Percentiles rank a stretch among this genome's conserved stretches.
Conservation (phyloP, 2,113 vertebrate species). For the Cephalopholis sonnerati region DNA sequence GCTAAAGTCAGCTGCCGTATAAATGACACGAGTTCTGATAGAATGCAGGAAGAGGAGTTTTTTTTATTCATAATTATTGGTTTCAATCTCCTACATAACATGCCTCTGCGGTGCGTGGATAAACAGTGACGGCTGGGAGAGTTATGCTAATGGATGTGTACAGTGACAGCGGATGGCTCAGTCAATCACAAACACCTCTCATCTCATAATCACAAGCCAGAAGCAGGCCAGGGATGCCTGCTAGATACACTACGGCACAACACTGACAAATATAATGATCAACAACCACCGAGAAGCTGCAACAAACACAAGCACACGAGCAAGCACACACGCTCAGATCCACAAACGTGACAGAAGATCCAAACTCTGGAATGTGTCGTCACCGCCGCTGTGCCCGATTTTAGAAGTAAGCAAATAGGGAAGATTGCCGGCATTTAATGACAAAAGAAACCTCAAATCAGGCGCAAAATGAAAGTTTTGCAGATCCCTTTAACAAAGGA, state of each 20-base stretch:
- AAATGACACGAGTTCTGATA: slow-evolving; percentile 68
- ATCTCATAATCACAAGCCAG: slow-evolving; percentile 79
- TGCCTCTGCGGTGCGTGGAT: slow-evolving; percentile 40
- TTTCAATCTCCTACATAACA: slow-evolving; percentile 58
- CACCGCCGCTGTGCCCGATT: slow-evolving; percentile 35
- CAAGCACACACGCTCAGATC: slow-evolving; percentile 40
- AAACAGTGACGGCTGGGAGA: slow-evolving; percentile 59
- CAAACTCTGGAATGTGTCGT: slow-evolving; percentile 15
- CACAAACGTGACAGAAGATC: slow-evolving; percentile 39
- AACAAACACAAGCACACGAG: slow-evolving; percentile 12
- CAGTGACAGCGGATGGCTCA: slow-evolving; percentile 78
- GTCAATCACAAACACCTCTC: slow-evolving; percentile 81
- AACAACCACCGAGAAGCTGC: slow-evolving; percentile 62
- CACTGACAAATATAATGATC: slow-evolving; percentile 73
- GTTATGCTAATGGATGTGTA: slow-evolving; percentile 75
- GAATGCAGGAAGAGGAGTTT: slow-evolving; percentile 50
- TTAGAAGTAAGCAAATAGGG: slow-evolving; percentile 56
- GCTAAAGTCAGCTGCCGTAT: slow-evolving; percentile 37
- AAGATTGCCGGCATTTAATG: slow-evolving; percentile 59
- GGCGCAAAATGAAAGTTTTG: slow-evolving; percentile 69
- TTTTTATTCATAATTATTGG: slow-evolving; percentile 70
- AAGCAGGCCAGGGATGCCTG: slow-evolving; percentile 76
- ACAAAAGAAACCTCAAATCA: slow-evolving; percentile 65
- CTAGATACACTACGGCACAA: slow-evolving; percentile 56
- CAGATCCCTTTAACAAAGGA: slow-evolving; percentile 64